Conservation (phyloP, 2,888 invertebrate species). For the Drosophila paramelanica region DNA sequence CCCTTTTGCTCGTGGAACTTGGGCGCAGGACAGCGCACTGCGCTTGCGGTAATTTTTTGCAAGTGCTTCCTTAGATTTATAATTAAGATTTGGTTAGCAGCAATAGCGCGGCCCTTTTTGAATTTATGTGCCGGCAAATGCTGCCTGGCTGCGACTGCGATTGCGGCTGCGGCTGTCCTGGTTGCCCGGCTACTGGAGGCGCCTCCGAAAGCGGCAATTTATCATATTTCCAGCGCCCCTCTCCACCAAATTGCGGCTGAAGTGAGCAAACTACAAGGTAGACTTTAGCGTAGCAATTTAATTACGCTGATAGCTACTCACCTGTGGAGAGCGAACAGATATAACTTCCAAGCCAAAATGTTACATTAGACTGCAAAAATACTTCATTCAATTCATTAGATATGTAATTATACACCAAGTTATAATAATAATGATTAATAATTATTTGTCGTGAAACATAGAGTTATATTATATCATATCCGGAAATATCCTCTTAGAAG, state of each 20-base stretch:
- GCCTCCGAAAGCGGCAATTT: conserved; percentile 62
- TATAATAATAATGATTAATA: too few relatives aligned
- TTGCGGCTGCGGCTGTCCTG: conserved; percentile 18
- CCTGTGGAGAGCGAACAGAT: conserved; percentile 24
- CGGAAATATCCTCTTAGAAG: too few relatives aligned
- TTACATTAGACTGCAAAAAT: not conserved
- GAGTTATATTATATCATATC: too few relatives aligned
- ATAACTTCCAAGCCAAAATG: conserved; percentile 5
- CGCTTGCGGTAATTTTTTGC: conserved; percentile 78
- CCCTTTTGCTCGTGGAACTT: conserved; percentile 7
- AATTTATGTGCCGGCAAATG: conserved; percentile 80
- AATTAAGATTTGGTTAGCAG: conserved; percentile 84
- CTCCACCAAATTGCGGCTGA: conserved; percentile 53
- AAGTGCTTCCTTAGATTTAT: conserved; percentile 83
- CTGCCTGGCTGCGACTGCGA: conserved; percentile 31
- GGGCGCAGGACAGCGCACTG: conserved; percentile 57
- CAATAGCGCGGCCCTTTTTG: conserved; percentile 79
- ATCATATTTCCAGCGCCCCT: conserved; percentile 69
- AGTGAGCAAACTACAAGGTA: conserved; percentile 38
- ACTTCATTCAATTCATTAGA: too few relatives aligned
- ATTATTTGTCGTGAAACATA: too few relatives aligned
- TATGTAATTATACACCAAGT: too few relatives aligned
- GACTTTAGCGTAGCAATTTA: conserved; percentile 61
- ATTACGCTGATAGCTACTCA: conserved; percentile 60
- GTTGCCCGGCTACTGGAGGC: conserved; percentile 39